A percentile compares a stretch with the other conserved stretches of the same genome.
Evolutionary conservation across 2,797 vertebrate species (phyloP).

Genomic region (Neomorphus geoffroyi): DNA sequence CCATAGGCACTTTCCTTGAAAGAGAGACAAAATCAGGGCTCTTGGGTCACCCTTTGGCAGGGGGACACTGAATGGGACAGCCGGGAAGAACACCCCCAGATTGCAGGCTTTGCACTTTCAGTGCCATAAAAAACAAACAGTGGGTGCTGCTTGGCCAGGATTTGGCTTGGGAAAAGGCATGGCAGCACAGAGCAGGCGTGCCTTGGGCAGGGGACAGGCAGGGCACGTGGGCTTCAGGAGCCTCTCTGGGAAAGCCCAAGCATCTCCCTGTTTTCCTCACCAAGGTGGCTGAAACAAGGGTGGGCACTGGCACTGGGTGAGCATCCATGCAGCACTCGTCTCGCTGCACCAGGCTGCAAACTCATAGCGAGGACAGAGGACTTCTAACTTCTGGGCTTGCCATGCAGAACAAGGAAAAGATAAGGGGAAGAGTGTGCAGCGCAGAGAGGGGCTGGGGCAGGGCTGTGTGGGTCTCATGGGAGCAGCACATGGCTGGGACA

Average conservation of each 20-base stretch:
- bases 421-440: not conserved
- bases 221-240: not conserved
- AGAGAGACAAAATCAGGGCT: rapidly evolving
- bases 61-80: not conserved
- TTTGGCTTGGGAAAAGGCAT: not conserved
- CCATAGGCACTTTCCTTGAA: rapidly evolving
- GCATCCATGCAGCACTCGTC: rapidly evolving
- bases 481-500: not conserved
- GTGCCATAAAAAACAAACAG: rapidly evolving
- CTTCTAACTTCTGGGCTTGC: not conserved
- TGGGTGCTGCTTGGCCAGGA: rapidly evolving
- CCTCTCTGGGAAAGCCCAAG: rapidly evolving
- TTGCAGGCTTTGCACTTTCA: not conserved
- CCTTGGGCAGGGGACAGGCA: not conserved
- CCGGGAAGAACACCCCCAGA: not conserved
- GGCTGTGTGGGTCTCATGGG: not conserved
- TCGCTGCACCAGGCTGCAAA: not conserved
- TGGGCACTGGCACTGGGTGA: rapidly evolving
- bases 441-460: not conserved
- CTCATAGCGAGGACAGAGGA: rapidly evolving
- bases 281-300: rapidly evolving
- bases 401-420: not conserved
- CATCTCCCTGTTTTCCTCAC: rapidly evolving
- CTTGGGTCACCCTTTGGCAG: not conserved
- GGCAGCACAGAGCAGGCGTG: rapidly evolving